Conservation (phyloP, 2,797 vertebrate species). For the Labeo calbasu region DNA sequence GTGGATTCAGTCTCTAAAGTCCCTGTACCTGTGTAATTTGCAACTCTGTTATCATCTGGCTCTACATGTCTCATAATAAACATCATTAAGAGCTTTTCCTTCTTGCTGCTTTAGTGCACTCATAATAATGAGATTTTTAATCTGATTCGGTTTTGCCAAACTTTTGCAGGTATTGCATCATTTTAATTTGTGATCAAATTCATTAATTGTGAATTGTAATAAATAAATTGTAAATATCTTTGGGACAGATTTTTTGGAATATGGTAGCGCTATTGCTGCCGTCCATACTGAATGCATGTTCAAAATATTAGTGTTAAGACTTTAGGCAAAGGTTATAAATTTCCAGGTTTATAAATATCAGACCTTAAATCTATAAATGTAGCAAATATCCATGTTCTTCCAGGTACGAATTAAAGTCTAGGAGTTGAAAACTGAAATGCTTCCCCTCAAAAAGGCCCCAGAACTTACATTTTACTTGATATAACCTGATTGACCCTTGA, state of each 20-base stretch:
- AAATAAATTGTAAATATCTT: background rate
- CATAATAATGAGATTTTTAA: background rate
- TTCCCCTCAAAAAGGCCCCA: background rate
- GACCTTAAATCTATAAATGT: background rate
- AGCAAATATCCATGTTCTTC: background rate
- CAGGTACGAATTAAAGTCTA: background rate
- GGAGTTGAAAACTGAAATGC: background rate
- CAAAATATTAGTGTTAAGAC: background rate
- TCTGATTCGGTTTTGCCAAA: background rate
- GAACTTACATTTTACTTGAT: background rate
- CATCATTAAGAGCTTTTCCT: background rate
- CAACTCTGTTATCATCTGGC: background rate
- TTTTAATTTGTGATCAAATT: background rate
- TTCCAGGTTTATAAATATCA: background rate
- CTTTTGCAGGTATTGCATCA: background rate
- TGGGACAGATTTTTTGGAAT: background rate
- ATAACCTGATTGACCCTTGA: constrained; percentile 7
- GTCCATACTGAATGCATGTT: background rate
- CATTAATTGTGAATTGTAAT: background rate
- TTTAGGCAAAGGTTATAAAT: background rate
- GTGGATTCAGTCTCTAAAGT: background rate
- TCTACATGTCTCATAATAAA: background rate
- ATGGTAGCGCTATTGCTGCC: background rate
- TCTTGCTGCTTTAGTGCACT: background rate
- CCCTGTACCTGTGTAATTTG: background rate